Evolutionary conservation across 2,888 invertebrate genomes (phyloP).

Genomic region (Stictocephala bisonia): DNA sequence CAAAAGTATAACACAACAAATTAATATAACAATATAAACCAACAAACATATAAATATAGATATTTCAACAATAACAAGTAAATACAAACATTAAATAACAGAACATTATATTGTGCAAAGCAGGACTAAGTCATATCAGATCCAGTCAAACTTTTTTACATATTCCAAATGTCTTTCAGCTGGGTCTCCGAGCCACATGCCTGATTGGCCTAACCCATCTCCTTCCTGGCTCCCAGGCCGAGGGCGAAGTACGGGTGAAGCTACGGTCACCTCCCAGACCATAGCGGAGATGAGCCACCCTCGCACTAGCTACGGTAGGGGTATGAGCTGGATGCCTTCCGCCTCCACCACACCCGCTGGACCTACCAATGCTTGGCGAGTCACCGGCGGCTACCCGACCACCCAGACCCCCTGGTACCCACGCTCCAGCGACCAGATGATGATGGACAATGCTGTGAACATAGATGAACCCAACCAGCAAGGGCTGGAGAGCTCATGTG

Average conservation of each 20-base stretch:
- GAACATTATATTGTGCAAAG: too few species aligned
- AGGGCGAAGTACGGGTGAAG: slow-evolving; percentile 37
- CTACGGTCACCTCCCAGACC: slow-evolving; percentile 37
- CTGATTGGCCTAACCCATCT: slow-evolving; percentile 40
- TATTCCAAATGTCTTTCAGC: too few species aligned
- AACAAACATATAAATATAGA: too few species aligned
- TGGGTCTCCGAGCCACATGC: slow-evolving; percentile 26
- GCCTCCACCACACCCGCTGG: slow-evolving; percentile 19
- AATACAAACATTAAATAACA: too few species aligned
- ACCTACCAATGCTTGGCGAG: slow-evolving; percentile 49
- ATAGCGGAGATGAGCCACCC: slow-evolving; percentile 57
- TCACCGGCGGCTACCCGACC: slow-evolving; percentile 59
- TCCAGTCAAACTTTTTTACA: too few species aligned
- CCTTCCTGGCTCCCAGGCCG: slow-evolving; percentile 48
- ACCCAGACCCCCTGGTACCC: slow-evolving; percentile 49
- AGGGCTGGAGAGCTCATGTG: slow-evolving; percentile 62
- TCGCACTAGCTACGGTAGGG: slow-evolving; percentile 67
- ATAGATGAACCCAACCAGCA: slow-evolving; percentile 71
- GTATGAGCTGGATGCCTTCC: slow-evolving; percentile 65
- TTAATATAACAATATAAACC: too few species aligned
- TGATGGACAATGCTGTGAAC: slow-evolving; percentile 67
- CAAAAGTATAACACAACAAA: too few species aligned
- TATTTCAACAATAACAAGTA: too few species aligned
- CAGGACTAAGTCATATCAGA: too few species aligned
- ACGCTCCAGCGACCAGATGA: slow-evolving; percentile 64